Percentiles rank a stretch among this genome's conserved stretches.
Conservation (phyloP, 2,113 vertebrate species). For the Centropus bengalensis region DNA sequence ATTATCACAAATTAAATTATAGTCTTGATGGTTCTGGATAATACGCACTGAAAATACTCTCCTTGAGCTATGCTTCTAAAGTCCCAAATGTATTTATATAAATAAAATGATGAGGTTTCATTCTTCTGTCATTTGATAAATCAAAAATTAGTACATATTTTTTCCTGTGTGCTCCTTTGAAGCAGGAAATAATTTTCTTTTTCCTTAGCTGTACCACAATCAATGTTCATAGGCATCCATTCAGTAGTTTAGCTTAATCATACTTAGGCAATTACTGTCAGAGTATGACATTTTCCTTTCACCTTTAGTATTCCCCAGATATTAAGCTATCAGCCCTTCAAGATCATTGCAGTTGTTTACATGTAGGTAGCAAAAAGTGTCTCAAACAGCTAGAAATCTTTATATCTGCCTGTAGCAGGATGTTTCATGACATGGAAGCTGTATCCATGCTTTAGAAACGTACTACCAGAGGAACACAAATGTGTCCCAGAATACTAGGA, state of each 20-base stretch:
- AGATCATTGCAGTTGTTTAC: conserved; percentile 61
- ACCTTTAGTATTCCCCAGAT: conserved; percentile 53
- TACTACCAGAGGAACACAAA: neutral
- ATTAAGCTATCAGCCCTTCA: conserved; percentile 68
- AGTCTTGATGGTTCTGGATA: neutral
- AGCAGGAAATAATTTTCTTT: conserved; percentile 52
- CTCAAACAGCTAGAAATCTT: conserved; percentile 16
- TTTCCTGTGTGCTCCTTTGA: conserved; percentile 8
- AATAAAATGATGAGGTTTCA: conserved; percentile 6
- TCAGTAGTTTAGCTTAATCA: conserved; percentile 60
- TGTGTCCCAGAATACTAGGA: neutral
- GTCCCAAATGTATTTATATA: neutral
- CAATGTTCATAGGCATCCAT: conserved; percentile 19
- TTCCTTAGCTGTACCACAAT: conserved; percentile 33
- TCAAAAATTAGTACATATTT: conserved; percentile 39
- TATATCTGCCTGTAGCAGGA: neutral
- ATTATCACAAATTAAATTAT: conserved; percentile 26
- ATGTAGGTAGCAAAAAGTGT: conserved; percentile 43
- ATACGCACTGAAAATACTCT: neutral
- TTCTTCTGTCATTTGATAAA: neutral
- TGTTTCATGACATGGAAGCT: neutral
- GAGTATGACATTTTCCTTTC: conserved; percentile 70
- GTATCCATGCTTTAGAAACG: fast-evolving
- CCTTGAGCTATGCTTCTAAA: neutral
- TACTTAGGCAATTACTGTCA: conserved; percentile 70